A percentile compares a stretch with the other conserved stretches of the same genome.
These are phyloP conservation scores for Aricia artaxerxes DNA, from an alignment of 2,888 invertebrate genomes.

Conservation along the genomic window DNA sequence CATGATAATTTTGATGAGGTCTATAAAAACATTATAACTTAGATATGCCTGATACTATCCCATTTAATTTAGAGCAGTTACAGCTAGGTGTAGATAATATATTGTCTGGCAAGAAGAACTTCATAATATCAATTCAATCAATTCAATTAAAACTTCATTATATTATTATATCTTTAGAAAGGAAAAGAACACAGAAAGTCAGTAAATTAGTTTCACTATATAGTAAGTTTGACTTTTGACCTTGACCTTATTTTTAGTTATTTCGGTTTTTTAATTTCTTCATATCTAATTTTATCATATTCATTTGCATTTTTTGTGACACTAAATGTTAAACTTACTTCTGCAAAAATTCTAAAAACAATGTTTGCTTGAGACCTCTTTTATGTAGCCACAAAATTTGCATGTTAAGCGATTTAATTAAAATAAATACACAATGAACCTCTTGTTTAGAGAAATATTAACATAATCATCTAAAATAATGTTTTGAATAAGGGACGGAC, in stretches of 20 bases:
- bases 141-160: too few species aligned
- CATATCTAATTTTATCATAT: too few species aligned
- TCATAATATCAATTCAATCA: too few species aligned
- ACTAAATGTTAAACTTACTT: background rate
- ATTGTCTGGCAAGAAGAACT: too few species aligned
- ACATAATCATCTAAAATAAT: background rate
- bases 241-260: too few species aligned
- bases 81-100: background rate
- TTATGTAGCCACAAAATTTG: conserved; percentile 5
- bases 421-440: conserved; percentile 16
- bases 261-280: too few species aligned
- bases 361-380: background rate
- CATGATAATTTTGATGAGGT: background rate
- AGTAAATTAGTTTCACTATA: too few species aligned
- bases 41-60: background rate
- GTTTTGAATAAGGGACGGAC: conserved; percentile 2
- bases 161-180: too few species aligned
- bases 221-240: too few species aligned
- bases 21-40: background rate
- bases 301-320: too few species aligned
- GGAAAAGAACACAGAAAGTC: too few species aligned
- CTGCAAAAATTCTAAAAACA: background rate
- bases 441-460: conserved; percentile 19
- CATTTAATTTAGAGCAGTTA: background rate
- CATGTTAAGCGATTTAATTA: conserved; percentile 24